These are phyloP conservation scores for Penaeus monodon DNA, from an alignment of 2,888 invertebrate genomes.

Conservation along the genomic window DNA sequence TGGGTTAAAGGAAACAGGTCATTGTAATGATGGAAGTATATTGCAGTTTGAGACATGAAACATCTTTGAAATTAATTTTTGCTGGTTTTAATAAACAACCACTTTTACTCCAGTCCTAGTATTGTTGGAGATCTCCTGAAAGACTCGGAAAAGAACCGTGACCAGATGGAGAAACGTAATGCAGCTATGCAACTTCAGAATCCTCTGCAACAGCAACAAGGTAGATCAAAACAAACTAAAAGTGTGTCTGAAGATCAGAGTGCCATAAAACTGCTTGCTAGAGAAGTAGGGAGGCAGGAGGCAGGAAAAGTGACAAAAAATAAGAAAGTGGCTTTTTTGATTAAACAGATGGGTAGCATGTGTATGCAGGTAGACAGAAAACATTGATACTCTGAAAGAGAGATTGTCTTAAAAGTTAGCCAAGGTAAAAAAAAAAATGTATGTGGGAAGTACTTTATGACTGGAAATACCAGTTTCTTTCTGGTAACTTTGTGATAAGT, in stretches of 20 bases:
- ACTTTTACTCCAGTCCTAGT: conserved; percentile 33
- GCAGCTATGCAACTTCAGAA: conserved; percentile 35
- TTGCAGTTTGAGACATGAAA: no score
- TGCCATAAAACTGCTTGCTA: not conserved
- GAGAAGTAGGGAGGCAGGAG: not conserved
- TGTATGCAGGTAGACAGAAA: no score
- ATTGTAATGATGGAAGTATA: no score
- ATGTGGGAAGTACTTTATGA: no score
- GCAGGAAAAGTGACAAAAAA: no score
- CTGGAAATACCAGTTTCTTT: no score
- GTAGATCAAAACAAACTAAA: conserved; percentile 5
- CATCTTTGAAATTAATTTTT: no score
- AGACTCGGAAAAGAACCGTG: conserved; percentile 34
- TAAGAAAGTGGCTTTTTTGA: no score
- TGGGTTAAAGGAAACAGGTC: no score
- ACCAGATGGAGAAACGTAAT: conserved; percentile 28
- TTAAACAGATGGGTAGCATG: no score
- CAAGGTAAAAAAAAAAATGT: not conserved
- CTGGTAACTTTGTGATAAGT: not conserved
- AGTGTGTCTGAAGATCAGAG: not conserved
- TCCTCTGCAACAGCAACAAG: conserved; percentile 43
- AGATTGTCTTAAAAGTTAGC: no score
- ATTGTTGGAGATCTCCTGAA: conserved; percentile 37
- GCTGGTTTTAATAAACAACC: not conserved
- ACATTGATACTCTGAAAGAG: no score